These are phyloP conservation scores for Promerops cafer DNA, from an alignment of 2,113 vertebrate genomes.

Conservation along the genomic window DNA sequence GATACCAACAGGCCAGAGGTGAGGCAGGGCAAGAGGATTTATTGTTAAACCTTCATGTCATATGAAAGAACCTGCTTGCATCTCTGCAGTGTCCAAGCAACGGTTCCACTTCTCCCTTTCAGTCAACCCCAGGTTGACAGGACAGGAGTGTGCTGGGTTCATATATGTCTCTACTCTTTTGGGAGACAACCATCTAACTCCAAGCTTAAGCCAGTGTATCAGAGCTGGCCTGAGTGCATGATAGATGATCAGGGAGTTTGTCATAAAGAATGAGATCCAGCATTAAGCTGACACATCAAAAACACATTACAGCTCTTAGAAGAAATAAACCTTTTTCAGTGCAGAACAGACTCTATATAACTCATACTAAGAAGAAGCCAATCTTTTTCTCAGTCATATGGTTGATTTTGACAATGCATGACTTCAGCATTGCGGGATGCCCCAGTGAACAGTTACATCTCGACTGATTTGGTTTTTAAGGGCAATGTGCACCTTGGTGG, in stretches of 20 bases:
- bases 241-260: neutral
- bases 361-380: neutral
- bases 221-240: fast-evolving
- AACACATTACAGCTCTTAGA: neutral
- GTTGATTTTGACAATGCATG: neutral
- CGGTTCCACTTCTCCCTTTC: neutral
- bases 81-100: neutral
- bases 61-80: neutral
- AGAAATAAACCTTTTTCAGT: neutral
- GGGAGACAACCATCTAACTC: neutral
- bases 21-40: neutral
- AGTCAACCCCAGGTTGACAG: neutral
- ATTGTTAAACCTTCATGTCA: neutral
- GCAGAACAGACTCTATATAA: neutral
- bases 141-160: neutral
- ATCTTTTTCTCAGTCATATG: neutral
- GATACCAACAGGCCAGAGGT: neutral
- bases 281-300: neutral
- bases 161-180: neutral
- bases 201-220: neutral
- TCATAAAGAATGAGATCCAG: neutral
- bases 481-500: neutral
- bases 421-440: neutral
- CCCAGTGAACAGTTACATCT: neutral
- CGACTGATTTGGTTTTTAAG: neutral